Evolutionary conservation across 2,888 invertebrate species (phyloP).

Genomic region (Cephalotes varians): DNA sequence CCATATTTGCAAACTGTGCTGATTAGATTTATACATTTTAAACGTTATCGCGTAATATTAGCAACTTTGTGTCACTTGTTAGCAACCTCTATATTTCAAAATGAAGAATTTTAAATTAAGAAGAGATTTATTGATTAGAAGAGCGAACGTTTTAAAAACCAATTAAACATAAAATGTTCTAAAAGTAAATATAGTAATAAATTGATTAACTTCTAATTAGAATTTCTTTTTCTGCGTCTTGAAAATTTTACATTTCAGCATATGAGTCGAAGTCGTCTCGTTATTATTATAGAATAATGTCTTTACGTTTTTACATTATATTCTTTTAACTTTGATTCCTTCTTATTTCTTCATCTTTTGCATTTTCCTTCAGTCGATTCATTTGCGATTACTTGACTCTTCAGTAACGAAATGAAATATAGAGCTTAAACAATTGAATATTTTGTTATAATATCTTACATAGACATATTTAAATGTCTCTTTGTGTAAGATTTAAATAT

Average conservation of each 20-base stretch:
- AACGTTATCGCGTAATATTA: not conserved
- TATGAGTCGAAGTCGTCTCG: not conserved
- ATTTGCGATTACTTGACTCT: not conserved
- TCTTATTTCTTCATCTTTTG: not conserved
- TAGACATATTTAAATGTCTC: not conserved
- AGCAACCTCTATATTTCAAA: not conserved
- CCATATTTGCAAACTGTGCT: not conserved
- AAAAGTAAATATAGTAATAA: not conserved
- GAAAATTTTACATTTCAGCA: not conserved
- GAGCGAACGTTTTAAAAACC: not conserved
- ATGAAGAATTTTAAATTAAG: not conserved
- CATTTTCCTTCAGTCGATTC: not conserved
- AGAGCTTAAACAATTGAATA: not conserved
- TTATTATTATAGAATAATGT: conserved; percentile 11
- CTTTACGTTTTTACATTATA: not conserved
- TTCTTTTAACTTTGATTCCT: not conserved
- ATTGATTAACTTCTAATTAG: not conserved
- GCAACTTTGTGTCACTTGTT: not conserved
- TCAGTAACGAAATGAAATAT: not conserved
- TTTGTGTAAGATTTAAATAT: not conserved
- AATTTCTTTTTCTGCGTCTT: not conserved
- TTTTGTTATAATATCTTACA: not conserved
- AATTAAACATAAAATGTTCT: not conserved
- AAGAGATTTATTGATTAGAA: too few species aligned
- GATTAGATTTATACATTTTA: not conserved